Conservation (phyloP, 2,888 invertebrate species). For the Eilema depressum region DNA sequence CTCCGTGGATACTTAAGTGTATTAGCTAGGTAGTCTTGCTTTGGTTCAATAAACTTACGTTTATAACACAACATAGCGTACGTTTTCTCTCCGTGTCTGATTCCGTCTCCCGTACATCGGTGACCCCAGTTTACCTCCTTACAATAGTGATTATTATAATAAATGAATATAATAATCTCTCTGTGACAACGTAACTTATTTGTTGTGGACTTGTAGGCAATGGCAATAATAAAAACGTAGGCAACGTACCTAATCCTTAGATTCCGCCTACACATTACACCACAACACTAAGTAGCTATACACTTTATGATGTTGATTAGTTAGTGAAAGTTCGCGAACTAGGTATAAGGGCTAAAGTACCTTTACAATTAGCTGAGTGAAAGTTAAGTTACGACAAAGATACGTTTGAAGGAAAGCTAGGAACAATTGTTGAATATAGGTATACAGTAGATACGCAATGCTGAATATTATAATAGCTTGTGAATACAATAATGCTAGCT, state of each 20-base stretch:
- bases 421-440: not conserved
- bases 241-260: conserved; percentile 22
- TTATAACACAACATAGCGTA: too few relatives aligned
- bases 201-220: not conserved
- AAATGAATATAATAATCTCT: not conserved
- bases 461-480: too few relatives aligned
- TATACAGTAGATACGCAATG: too few relatives aligned
- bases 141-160: too few relatives aligned
- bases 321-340: conserved; percentile 40
- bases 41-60: too few relatives aligned
- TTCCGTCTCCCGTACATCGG: too few relatives aligned
- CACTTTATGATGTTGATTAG: conserved; percentile 36
- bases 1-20: too few relatives aligned
- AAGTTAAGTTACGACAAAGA: not conserved
- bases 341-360: not conserved
- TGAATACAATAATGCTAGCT: too few relatives aligned
- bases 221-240: conserved; percentile 30
- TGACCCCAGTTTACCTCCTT: too few relatives aligned
- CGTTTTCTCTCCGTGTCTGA: too few relatives aligned
- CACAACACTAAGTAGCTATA: too few relatives aligned
- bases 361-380: not conserved
- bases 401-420: conserved; percentile 28
- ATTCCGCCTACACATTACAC: conserved; percentile 43
- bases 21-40: too few relatives aligned
- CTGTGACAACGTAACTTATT: conserved; percentile 24